Percentiles rank a stretch among this genome's conserved stretches.
phyloP scores from a whole-genome alignment of 2,797 vertebrate species.

The Acomys russatus region DNA sequence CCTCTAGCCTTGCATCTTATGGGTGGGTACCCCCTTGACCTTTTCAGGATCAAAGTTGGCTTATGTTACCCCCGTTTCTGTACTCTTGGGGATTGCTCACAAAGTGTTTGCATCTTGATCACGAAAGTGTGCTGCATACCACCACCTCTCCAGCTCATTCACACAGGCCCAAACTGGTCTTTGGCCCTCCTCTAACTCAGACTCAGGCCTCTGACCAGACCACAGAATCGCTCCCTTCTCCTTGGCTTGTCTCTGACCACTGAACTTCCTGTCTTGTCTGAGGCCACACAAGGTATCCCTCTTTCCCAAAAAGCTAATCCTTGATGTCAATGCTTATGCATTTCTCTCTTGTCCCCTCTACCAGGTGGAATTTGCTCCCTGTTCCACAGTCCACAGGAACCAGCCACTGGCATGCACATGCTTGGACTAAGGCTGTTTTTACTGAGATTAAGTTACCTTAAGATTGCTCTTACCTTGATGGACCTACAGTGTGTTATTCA shows the following conservation, averaged over 20 bases:
- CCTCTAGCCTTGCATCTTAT: neutral
- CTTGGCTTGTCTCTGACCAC: neutral
- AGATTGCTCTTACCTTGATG: neutral
- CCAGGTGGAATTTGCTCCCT: neutral
- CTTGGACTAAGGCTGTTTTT: neutral
- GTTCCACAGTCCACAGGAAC: neutral
- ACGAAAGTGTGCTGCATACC: neutral
- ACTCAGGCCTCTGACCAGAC: neutral
- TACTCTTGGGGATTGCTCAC: neutral
- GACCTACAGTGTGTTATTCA: accelerated
- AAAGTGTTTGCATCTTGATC: neutral
- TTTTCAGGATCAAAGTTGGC: neutral
- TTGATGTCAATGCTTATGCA: too few relatives aligned
- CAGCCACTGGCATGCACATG: too few relatives aligned
- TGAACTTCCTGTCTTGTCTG: neutral
- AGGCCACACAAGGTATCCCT: neutral
- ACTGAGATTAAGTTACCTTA: neutral
- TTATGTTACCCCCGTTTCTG: too few relatives aligned
- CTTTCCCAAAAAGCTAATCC: neutral
- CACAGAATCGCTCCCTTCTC: too few relatives aligned
- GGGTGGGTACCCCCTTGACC: neutral
- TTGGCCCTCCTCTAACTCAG: neutral
- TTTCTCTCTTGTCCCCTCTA: neutral
- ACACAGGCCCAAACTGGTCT: neutral
- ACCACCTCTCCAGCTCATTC: neutral